phyloP scores from a whole-genome alignment of 2,113 vertebrate species.

The Pagrus major region DNA sequence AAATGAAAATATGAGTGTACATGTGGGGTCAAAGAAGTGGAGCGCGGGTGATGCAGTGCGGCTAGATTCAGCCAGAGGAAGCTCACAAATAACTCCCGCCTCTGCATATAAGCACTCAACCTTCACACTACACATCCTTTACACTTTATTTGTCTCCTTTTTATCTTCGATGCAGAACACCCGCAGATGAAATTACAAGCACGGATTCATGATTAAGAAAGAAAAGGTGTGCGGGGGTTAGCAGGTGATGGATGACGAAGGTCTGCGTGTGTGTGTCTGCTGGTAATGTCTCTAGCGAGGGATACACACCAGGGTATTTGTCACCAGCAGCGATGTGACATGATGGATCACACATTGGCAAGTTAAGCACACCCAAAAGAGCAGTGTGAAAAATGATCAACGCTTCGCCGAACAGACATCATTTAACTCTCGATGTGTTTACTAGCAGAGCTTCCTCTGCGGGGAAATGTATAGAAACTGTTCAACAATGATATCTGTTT shows the following conservation, averaged over 20 bases:
- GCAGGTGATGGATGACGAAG: conserved; percentile 31
- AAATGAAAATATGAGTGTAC: conserved; percentile 26
- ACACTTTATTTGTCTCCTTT: background rate
- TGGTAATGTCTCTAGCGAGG: conserved; percentile 33
- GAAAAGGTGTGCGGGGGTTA: background rate
- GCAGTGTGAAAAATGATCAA: conserved; percentile 54
- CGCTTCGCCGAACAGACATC: conserved; percentile 44
- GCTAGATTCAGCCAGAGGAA: background rate
- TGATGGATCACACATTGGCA: conserved; percentile 54
- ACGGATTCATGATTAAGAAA: conserved; percentile 20
- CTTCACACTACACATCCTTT: background rate
- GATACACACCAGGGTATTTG: conserved; percentile 46
- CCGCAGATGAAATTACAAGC: background rate
- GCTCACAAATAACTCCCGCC: background rate
- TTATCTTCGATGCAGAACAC: conserved; percentile 1
- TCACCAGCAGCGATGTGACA: conserved; percentile 55
- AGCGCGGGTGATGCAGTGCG: background rate
- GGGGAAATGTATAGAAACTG: background rate
- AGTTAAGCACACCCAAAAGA: conserved; percentile 58
- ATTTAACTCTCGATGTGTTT: conserved; percentile 33
- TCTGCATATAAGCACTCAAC: background rate
- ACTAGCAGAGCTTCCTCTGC: conserved; percentile 6
- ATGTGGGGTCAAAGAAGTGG: conserved; percentile 7
- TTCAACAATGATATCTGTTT: background rate
- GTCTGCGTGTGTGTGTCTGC: background rate